Conservation (phyloP, 2,113 vertebrate genomes). For the Vulpes lagopus region DNA sequence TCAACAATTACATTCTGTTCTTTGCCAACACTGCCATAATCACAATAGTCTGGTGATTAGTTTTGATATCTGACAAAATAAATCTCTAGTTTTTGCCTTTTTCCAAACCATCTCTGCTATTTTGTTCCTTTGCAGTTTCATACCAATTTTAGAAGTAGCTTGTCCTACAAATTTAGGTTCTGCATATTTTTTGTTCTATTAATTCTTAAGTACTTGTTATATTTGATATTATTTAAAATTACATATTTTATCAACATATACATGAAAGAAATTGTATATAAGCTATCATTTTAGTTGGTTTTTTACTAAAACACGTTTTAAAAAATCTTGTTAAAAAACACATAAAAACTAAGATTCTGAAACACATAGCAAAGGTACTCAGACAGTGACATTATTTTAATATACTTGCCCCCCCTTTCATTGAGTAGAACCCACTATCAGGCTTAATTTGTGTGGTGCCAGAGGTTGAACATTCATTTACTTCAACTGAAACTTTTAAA, state of each 20-base stretch:
- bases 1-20: neutral
- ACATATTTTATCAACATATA: neutral
- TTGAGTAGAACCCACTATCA: neutral
- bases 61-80: neutral
- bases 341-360: neutral
- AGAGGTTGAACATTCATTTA: neutral
- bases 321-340: neutral
- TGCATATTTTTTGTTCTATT: neutral
- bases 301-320: neutral
- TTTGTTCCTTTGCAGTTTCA: neutral
- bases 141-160: neutral
- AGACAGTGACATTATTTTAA: neutral
- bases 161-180: neutral
- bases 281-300: neutral
- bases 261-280: neutral
- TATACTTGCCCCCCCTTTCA: neutral
- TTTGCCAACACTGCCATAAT: neutral
- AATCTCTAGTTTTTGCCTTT: neutral
- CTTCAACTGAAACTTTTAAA: neutral
- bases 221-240: neutral
- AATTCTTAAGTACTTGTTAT: neutral
- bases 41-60: neutral
- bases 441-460: neutral
- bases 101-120: neutral
- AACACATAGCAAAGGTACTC: neutral